Percentiles rank a stretch among this genome's conserved stretches.
Evolutionary conservation across 2,888 invertebrate genomes (phyloP).

Genomic region (Rhagium mordax): DNA sequence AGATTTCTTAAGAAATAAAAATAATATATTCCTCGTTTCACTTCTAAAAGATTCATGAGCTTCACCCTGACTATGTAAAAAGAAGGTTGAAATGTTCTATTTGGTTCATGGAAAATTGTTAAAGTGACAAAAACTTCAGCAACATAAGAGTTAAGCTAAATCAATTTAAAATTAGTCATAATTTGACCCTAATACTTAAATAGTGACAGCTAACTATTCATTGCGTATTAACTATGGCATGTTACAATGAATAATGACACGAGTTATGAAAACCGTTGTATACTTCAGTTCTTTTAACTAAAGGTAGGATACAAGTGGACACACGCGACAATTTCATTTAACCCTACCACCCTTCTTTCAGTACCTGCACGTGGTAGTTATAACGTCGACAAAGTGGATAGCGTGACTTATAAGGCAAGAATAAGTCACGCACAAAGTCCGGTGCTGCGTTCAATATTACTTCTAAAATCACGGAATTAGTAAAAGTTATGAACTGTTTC

Average conservation of each 20-base stretch:
- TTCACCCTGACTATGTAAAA: too few species aligned
- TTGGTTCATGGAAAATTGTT: too few species aligned
- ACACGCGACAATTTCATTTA: conserved; percentile 42
- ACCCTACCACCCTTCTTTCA: conserved; percentile 36
- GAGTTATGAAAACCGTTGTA: not conserved
- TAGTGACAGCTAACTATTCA: not conserved
- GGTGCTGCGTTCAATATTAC: not conserved
- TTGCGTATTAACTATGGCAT: not conserved
- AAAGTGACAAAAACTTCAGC: too few species aligned
- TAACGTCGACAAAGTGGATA: conserved; percentile 23
- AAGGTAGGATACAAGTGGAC: conserved; percentile 40
- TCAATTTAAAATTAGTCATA: too few species aligned
- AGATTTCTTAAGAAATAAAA: too few species aligned
- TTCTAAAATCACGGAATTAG: not conserved
- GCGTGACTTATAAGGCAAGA: conserved; percentile 21
- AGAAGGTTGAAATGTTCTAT: too few species aligned
- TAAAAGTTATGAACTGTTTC: not conserved
- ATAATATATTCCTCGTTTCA: too few species aligned
- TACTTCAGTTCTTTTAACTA: not conserved
- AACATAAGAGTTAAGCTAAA: too few species aligned
- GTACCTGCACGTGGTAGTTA: conserved; percentile 49
- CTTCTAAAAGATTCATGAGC: too few species aligned
- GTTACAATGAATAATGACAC: conserved; percentile 16
- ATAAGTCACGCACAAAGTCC: conserved; percentile 11
- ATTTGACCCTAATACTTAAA: not conserved